These are phyloP conservation scores for Acanthurus leucopareius DNA, from an alignment of 2,797 vertebrate genomes.

Conservation along the genomic window DNA sequence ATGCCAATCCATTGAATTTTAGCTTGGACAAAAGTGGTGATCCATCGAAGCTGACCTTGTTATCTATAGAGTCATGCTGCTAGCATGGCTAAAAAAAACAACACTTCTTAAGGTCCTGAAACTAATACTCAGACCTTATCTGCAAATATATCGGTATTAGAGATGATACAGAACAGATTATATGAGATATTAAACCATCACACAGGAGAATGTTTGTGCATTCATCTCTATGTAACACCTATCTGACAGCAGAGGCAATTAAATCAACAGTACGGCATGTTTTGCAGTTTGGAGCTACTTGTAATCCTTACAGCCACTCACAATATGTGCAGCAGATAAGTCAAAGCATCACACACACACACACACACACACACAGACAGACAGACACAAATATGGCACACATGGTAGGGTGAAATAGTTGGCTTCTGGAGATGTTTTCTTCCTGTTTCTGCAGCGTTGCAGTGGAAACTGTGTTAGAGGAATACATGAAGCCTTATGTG, in stretches of 20 bases:
- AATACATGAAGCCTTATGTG: neutral
- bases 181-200: conserved; percentile 17
- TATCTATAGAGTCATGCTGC: too few relatives aligned
- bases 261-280: conserved; percentile 18
- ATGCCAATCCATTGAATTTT: too few relatives aligned
- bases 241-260: conserved; percentile 49
- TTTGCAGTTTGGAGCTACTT: conserved; percentile 2
- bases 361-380: too few relatives aligned
- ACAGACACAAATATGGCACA: too few relatives aligned
- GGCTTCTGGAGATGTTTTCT: neutral
- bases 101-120: too few relatives aligned
- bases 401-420: neutral
- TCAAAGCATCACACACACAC: too few relatives aligned
- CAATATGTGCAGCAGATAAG: conserved; percentile 11
- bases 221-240: conserved; percentile 43
- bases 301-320: conserved; percentile 8
- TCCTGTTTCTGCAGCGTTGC: conserved; percentile 6
- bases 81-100: too few relatives aligned
- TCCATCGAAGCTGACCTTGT: too few relatives aligned
- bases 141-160: neutral
- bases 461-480: neutral
- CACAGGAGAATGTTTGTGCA: conserved; percentile 35
- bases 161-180: neutral
- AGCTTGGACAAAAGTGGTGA: too few relatives aligned
- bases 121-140: too few relatives aligned